Conservation (phyloP, 2,797 vertebrate species). For the Luscinia luscinia region DNA sequence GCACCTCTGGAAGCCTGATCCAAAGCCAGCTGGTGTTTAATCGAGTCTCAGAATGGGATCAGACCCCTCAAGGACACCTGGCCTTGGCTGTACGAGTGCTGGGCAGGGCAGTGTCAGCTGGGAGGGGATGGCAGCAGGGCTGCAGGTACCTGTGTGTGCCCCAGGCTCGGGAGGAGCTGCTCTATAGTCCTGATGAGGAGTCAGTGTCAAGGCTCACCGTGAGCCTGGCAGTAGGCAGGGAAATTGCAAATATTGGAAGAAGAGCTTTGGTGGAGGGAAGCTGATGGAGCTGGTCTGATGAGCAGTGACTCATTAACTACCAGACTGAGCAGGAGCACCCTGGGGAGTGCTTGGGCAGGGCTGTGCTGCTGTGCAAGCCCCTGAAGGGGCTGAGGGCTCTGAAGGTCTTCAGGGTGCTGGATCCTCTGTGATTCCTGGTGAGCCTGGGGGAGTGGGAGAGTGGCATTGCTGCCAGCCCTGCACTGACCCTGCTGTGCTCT, state of each 20-base stretch:
- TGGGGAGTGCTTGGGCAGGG: neutral
- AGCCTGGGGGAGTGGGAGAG: neutral
- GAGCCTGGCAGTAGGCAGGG: neutral
- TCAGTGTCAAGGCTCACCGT: neutral
- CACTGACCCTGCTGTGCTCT: neutral
- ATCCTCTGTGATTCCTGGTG: neutral
- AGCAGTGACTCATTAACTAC: neutral
- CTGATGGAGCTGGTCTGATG: neutral
- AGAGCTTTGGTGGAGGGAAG: neutral
- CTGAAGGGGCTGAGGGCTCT: neutral
- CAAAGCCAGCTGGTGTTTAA: neutral
- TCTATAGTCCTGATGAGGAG: neutral
- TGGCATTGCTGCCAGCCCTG: neutral
- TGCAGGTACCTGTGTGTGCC: neutral
- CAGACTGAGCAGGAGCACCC: neutral
- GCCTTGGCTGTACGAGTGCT: neutral
- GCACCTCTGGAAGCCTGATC: neutral
- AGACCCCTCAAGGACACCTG: neutral
- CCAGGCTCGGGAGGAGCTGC: neutral
- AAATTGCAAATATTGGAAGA: neutral
- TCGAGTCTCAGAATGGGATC: neutral
- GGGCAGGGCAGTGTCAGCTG: rapidly evolving
- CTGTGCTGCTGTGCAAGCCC: neutral
- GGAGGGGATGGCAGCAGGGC: neutral
- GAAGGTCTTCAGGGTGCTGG: neutral